These are phyloP conservation scores for Falco concolor DNA, from an alignment of 2,797 vertebrate species.

Conservation along the genomic window DNA sequence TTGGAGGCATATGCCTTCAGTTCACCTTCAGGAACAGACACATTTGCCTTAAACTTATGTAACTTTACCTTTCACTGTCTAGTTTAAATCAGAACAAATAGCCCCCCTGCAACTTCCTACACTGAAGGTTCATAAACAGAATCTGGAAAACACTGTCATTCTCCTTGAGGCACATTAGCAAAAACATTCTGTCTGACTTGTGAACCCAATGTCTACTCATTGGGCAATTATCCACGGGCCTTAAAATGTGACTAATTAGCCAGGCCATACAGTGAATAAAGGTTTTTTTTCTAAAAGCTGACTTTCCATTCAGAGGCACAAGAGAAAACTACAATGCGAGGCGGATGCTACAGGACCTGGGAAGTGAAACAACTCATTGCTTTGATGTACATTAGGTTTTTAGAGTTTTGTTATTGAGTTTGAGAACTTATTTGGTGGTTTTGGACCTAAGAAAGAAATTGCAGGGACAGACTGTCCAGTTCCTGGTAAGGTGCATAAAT, in stretches of 20 bases:
- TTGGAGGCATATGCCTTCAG: background rate
- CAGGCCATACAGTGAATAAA: background rate
- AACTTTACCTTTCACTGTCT: background rate
- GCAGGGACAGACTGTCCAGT: background rate
- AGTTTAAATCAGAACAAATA: background rate
- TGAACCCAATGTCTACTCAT: background rate
- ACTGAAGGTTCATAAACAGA: background rate
- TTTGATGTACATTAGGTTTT: background rate
- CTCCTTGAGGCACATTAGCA: background rate
- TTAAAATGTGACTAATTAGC: background rate
- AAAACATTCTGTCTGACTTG: background rate
- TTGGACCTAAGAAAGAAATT: background rate
- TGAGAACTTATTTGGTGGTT: background rate
- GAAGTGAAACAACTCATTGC: background rate
- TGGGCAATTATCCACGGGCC: background rate
- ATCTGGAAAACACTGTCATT: background rate
- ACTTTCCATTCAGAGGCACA: background rate
- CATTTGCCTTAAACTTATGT: background rate
- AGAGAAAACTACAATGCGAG: background rate
- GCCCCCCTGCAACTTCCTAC: background rate
- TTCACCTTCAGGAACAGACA: background rate
- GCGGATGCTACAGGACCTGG: background rate
- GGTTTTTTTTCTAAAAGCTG: accelerated
- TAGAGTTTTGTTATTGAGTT: background rate
- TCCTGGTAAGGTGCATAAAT: background rate